Evolutionary conservation across 1,140 invertebrate genomes (phyloP).

Genomic region (Panagrolaimus sp.): DNA sequence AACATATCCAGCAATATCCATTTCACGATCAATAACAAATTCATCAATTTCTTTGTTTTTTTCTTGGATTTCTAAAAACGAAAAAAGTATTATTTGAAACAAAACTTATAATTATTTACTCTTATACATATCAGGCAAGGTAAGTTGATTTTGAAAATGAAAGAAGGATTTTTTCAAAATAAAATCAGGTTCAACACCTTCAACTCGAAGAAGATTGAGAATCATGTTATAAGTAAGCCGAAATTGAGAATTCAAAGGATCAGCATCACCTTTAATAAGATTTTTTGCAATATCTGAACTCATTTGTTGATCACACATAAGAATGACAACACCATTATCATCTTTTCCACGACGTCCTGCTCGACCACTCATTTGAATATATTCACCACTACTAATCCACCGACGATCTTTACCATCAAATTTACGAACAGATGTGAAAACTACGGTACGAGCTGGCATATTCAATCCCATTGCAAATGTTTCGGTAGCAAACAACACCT

Average conservation of each 20-base stretch:
- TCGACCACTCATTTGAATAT: conserved; percentile 97
- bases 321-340: conserved; percentile 93
- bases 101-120: conserved; percentile 67
- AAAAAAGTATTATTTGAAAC: conserved; percentile 12
- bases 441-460: conserved; percentile 96
- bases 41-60: conserved; percentile 65
- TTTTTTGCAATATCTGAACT: conserved; percentile 75
- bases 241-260: conserved; percentile 96
- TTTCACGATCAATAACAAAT: conserved; percentile 66
- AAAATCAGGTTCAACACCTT: conserved; percentile 98
- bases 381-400: conserved; percentile 79
- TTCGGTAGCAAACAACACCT: conserved; percentile 88
- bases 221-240: conserved; percentile 99
- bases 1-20: conserved; percentile 76
- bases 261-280: conserved; percentile 83
- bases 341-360: conserved; percentile 94
- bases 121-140: conserved; percentile 80
- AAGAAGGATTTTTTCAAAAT: conserved; percentile 97
- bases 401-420: conserved; percentile 96
- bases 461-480: conserved; percentile 99
- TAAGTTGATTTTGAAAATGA: conserved; percentile 96
- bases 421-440: conserved; percentile 89
- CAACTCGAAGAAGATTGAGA: conserved; percentile 84
- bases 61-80: conserved; percentile 61
- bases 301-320: conserved; percentile 97